Evolutionary conservation across 1,140 invertebrate species (phyloP).

Genomic region (Heterodera schachtii): DNA sequence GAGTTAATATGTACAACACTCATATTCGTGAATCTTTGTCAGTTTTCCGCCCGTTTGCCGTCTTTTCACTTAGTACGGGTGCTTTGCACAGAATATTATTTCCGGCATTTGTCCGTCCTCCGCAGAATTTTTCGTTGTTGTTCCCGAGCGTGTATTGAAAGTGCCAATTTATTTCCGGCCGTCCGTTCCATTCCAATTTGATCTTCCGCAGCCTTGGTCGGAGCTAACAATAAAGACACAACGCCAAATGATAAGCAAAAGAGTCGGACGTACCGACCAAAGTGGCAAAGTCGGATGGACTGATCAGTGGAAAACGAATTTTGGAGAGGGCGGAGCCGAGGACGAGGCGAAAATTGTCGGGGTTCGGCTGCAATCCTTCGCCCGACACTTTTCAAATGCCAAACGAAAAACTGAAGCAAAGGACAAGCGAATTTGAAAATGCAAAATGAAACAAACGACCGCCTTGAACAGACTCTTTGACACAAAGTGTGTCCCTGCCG

Average conservation of each 20-base stretch:
- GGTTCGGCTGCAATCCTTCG: slow-evolving; percentile 74
- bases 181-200: slow-evolving; percentile 16
- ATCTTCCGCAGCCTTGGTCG: slow-evolving; percentile 76
- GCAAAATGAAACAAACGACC: slow-evolving; percentile 47
- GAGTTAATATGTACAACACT: too few species aligned
- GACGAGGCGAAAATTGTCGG: slow-evolving; percentile 76
- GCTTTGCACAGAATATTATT: slow-evolving; percentile 76
- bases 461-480: slow-evolving; percentile 81
- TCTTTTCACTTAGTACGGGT: neutral
- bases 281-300: slow-evolving; percentile 82
- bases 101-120: slow-evolving; percentile 88
- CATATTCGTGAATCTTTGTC: too few species aligned
- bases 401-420: slow-evolving; percentile 70
- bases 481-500: slow-evolving; percentile 79
- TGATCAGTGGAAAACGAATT: slow-evolving; percentile 84
- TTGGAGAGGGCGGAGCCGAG: slow-evolving; percentile 74
- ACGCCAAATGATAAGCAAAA: neutral
- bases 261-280: slow-evolving; percentile 72
- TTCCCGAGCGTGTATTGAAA: slow-evolving; percentile 83
- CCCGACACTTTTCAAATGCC: slow-evolving; percentile 79
- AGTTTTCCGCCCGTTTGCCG: neutral
- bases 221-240: slow-evolving; percentile 36
- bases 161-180: slow-evolving; percentile 74
- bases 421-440: neutral
- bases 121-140: slow-evolving; percentile 85